Conservation (phyloP, 2,797 vertebrate species). For the Scleropages formosus region DNA sequence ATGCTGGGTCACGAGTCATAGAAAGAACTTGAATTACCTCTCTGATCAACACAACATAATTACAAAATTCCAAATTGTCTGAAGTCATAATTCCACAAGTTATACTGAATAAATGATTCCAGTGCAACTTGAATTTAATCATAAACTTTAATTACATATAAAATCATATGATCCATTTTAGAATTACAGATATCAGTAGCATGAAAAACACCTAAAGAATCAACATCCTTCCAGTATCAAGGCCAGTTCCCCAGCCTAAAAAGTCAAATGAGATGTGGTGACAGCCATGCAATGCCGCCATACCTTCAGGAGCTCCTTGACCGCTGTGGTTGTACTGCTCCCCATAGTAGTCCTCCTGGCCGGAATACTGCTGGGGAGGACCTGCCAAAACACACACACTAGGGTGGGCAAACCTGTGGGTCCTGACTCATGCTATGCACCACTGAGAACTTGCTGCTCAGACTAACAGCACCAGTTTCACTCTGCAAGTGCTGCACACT, state of each 20-base stretch:
- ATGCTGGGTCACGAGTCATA: constrained; percentile 63
- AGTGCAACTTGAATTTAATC: no score
- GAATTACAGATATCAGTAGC: no score
- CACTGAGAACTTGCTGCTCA: no score
- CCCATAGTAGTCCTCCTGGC: constrained; percentile 99
- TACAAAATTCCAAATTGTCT: no score
- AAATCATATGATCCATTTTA: no score
- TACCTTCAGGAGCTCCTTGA: constrained; percentile 98
- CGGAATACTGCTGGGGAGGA: constrained; percentile 98
- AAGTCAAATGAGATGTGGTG: not conserved
- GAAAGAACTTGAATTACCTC: not conserved
- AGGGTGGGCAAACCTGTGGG: not conserved
- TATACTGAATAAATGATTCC: no score
- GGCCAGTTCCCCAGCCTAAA: not conserved
- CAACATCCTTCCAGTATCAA: not conserved
- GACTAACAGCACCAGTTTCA: no score
- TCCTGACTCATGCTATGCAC: no score
- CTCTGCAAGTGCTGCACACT: no score
- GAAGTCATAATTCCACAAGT: no score
- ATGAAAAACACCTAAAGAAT: no score
- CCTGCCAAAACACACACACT: constrained; percentile 66
- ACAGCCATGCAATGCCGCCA: constrained; percentile 54
- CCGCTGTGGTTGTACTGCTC: constrained; percentile 99
- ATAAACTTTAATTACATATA: no score
- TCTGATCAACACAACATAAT: not conserved